Percentiles rank a stretch among this genome's conserved stretches.
phyloP scores from a whole-genome alignment of 2,797 vertebrate species.

The Sciurus carolinensis region DNA sequence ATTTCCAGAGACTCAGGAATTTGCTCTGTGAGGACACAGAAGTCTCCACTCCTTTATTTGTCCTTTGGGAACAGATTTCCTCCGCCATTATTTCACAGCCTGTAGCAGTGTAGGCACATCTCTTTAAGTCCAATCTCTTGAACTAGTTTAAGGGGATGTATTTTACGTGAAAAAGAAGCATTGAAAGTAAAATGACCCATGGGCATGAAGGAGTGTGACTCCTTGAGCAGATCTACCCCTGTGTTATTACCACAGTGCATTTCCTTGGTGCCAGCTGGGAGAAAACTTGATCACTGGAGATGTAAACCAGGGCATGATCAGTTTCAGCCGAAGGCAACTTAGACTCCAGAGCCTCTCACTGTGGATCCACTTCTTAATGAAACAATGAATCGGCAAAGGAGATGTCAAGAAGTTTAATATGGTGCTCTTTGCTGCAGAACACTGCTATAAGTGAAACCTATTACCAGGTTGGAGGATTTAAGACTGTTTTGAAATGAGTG shows the following conservation, averaged over 20 bases:
- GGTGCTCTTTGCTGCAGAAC: constrained; percentile 66
- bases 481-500: constrained; percentile 15
- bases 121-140: constrained; percentile 83
- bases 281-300: constrained; percentile 78
- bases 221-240: constrained; percentile 71
- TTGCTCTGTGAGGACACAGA: constrained; percentile 61
- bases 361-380: constrained; percentile 75
- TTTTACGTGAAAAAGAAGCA: constrained; percentile 87
- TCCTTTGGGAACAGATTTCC: constrained; percentile 82
- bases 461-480: not conserved
- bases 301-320: constrained; percentile 64
- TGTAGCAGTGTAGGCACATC: constrained; percentile 81
- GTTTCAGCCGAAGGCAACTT: constrained; percentile 65
- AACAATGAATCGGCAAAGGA: constrained; percentile 74
- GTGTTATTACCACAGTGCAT: constrained; percentile 80
- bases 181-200: constrained; percentile 80
- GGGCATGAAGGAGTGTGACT: constrained; percentile 78
- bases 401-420: constrained; percentile 65
- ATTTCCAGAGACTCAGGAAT: constrained; percentile 52
- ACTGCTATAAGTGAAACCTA: constrained; percentile 78
- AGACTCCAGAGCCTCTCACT: constrained; percentile 46
- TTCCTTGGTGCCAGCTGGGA: constrained; percentile 76
- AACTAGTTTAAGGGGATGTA: constrained; percentile 79
- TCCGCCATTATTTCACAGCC: constrained; percentile 88
- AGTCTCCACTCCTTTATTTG: constrained; percentile 60